A percentile compares a stretch with the other conserved stretches of the same genome.
Evolutionary conservation across 2,888 invertebrate species (phyloP).

Genomic region (Agriotes lineatus): DNA sequence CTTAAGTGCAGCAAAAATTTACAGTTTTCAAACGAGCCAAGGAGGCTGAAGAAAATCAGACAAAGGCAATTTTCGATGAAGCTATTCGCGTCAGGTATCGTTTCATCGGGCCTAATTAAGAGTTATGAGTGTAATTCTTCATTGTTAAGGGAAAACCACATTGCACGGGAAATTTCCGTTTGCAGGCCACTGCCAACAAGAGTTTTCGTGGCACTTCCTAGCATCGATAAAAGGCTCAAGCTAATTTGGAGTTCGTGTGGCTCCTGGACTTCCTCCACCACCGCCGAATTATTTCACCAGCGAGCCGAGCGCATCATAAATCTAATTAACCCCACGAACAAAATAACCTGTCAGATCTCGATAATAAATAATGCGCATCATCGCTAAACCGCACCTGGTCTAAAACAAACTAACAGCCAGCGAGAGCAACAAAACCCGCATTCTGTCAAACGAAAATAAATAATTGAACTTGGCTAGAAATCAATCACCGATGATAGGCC

Average conservation of each 20-base stretch:
- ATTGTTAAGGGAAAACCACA: too few species aligned
- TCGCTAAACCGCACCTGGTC: slow-evolving; percentile 57
- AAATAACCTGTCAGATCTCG: slow-evolving; percentile 62
- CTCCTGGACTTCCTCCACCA: slow-evolving; percentile 17
- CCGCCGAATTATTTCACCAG: slow-evolving; percentile 53
- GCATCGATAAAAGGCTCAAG: too few species aligned
- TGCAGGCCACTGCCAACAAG: too few species aligned
- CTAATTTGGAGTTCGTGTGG: neutral
- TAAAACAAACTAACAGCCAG: slow-evolving; percentile 54
- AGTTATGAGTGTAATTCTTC: too few species aligned
- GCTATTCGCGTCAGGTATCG: too few species aligned
- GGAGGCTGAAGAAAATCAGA: too few species aligned
- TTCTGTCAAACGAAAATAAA: slow-evolving; percentile 44
- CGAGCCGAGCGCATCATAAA: slow-evolving; percentile 63
- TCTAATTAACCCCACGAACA: slow-evolving; percentile 64
- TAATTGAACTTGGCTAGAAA: slow-evolving; percentile 35
- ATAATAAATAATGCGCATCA: slow-evolving; percentile 60
- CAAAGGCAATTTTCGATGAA: too few species aligned
- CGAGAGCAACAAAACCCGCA: slow-evolving; percentile 45
- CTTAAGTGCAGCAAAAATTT: too few species aligned
- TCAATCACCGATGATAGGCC: slow-evolving; percentile 36
- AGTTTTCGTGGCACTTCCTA: too few species aligned
- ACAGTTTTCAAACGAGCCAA: too few species aligned
- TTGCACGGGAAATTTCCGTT: too few species aligned
- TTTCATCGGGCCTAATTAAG: too few species aligned